Evolutionary conservation across 2,888 invertebrate species (phyloP).

Genomic region (Philaethria dido): DNA sequence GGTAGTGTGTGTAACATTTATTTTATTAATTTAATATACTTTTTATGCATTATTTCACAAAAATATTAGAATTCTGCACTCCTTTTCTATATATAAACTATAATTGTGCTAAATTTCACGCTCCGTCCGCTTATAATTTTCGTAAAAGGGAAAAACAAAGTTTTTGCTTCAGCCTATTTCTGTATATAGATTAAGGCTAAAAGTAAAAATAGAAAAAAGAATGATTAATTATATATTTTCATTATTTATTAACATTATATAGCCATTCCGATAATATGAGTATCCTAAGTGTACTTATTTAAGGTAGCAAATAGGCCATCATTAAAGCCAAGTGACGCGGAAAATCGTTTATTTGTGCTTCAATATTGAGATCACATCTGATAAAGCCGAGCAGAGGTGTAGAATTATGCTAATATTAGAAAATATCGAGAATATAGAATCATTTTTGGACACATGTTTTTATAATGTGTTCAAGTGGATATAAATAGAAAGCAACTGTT

Average conservation of each 20-base stretch:
- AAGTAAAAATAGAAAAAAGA: neutral
- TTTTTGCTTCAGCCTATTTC: too few species aligned
- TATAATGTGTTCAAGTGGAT: too few species aligned
- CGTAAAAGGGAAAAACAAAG: too few species aligned
- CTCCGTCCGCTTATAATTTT: too few species aligned
- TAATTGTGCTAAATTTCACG: too few species aligned
- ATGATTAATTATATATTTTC: neutral
- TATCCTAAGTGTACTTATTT: constrained; percentile 10
- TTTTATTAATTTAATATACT: too few species aligned
- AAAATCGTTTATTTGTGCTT: constrained; percentile 31
- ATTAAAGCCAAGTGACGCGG: constrained; percentile 25
- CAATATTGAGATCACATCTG: constrained; percentile 11
- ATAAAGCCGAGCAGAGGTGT: neutral
- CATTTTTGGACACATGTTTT: neutral
- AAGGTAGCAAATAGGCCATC: constrained; percentile 23
- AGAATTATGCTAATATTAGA: constrained; percentile 1
- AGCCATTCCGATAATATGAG: neutral
- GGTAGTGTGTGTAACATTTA: too few species aligned
- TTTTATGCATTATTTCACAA: too few species aligned
- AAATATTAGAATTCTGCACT: too few species aligned
- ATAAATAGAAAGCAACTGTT: too few species aligned
- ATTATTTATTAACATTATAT: neutral
- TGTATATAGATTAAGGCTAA: too few species aligned
- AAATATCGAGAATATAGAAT: neutral
- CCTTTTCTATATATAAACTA: too few species aligned